phyloP scores from a whole-genome alignment of 2,797 vertebrate genomes.

The Helarctos malayanus region DNA sequence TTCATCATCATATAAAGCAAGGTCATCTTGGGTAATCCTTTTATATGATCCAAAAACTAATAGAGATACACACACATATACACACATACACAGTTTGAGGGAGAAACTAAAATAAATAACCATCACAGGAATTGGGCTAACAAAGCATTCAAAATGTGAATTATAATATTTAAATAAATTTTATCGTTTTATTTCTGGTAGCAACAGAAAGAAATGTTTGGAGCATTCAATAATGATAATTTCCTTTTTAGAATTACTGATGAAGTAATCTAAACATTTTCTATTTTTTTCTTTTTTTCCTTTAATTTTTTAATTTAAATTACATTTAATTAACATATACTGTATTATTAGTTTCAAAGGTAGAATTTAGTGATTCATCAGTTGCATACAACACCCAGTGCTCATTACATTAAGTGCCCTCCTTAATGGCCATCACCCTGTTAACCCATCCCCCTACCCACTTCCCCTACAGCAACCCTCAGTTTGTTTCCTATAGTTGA shows the following conservation, averaged over 20 bases:
- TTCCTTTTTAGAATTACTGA: slow-evolving; percentile 5
- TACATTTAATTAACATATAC: not conserved
- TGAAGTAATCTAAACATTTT: not conserved
- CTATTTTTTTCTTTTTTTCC: not conserved
- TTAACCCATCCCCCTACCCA: not conserved
- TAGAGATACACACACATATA: not conserved
- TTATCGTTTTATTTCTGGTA: not conserved
- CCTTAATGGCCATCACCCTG: not conserved
- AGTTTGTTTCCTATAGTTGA: not conserved
- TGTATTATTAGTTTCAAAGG: not conserved
- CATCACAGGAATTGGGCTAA: not conserved
- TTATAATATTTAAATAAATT: not conserved
- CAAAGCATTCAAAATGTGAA: not conserved
- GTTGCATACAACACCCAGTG: not conserved
- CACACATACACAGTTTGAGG: not conserved
- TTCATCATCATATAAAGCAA: not conserved
- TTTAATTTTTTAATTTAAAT: not conserved
- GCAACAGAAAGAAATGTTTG: not conserved
- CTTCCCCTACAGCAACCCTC: not conserved
- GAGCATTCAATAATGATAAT: not conserved
- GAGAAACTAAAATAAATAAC: not conserved
- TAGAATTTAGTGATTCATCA: not conserved
- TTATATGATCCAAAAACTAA: not conserved
- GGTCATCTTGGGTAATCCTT: not conserved
- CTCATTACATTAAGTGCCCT: not conserved